Conservation (phyloP, 2,797 vertebrate genomes). For the Bothrops alternatus region DNA sequence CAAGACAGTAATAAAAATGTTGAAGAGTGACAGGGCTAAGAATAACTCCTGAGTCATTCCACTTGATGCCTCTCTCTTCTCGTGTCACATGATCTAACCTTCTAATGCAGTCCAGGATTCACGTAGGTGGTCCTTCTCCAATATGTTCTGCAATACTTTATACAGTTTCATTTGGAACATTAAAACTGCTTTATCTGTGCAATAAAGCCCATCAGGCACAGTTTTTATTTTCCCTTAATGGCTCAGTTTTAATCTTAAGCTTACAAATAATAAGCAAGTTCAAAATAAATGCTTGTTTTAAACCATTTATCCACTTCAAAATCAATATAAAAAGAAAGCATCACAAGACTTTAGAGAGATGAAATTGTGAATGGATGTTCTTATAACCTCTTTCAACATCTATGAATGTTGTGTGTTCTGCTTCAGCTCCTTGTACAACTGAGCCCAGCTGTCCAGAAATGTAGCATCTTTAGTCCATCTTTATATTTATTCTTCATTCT, state of each 20-base stretch:
- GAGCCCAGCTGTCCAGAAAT: too few species aligned
- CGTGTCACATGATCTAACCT: background rate
- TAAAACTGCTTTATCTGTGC: background rate
- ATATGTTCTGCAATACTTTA: background rate
- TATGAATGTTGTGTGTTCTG: background rate
- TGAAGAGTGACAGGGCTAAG: background rate
- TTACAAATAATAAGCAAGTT: background rate
- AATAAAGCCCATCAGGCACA: background rate
- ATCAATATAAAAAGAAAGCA: background rate
- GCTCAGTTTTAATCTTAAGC: background rate
- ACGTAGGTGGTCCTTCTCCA: background rate
- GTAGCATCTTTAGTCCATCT: background rate
- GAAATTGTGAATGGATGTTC: background rate
- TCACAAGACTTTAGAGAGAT: background rate
- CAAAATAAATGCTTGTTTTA: background rate
- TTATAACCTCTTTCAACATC: background rate
- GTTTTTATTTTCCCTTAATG: background rate
- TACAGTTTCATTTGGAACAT: background rate
- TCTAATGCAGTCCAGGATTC: background rate
- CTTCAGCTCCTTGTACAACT: background rate
- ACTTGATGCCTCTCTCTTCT: background rate
- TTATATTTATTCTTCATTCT: background rate
- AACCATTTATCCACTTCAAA: background rate
- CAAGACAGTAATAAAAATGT: background rate
- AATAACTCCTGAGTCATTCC: background rate